phyloP scores from a whole-genome alignment of 2,113 vertebrate species.

The Neolamprologus hecqui region DNA sequence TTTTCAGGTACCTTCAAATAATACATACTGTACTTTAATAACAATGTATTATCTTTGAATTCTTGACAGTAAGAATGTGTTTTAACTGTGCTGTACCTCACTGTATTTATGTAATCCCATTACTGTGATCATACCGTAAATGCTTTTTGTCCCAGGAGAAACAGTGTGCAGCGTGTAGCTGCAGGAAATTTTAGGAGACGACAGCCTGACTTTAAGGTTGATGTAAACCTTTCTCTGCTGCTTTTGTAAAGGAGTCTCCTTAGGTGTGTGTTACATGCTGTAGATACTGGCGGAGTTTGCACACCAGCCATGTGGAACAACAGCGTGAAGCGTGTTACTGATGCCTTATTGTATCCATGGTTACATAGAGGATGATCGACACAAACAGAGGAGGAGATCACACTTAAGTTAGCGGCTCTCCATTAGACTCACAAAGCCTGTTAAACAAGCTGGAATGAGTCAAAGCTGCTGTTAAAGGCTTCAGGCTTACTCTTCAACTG shows the following conservation, averaged over 20 bases:
- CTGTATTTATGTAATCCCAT: background rate
- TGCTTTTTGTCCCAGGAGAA: background rate
- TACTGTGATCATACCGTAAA: background rate
- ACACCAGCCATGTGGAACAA: background rate
- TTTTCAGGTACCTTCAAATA: background rate
- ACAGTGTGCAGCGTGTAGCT: background rate
- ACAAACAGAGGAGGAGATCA: background rate
- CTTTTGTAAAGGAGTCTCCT: background rate
- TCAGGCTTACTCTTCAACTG: background rate
- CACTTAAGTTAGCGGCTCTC: background rate
- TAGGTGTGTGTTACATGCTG: background rate
- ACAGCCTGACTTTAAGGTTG: background rate
- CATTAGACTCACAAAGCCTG: background rate
- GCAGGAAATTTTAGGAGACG: background rate
- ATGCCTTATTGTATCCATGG: conserved; percentile 55
- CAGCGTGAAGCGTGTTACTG: conserved; percentile 25
- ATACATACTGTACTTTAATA: background rate
- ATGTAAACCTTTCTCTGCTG: background rate
- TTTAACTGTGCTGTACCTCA: background rate
- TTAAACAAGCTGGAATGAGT: background rate
- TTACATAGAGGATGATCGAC: background rate
- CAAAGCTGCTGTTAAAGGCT: background rate
- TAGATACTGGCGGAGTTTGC: conserved; percentile 6
- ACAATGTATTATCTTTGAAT: background rate
- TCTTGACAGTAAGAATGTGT: background rate